Base-by-base conservation (phyloP, 2,888 invertebrate species). In the Nomada ruficornis region DNA sequence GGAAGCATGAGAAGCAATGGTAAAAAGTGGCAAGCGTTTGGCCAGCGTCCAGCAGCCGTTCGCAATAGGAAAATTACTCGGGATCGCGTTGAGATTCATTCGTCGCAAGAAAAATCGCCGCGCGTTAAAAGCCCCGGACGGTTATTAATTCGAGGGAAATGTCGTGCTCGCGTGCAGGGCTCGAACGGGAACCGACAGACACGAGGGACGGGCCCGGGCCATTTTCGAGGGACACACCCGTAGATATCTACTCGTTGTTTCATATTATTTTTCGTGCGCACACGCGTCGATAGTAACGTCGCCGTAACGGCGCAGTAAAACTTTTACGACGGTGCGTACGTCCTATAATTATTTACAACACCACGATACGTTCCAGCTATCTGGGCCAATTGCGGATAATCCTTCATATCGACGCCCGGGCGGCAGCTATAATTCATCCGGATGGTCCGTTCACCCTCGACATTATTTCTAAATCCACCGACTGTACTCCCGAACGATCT, bases 51-150 rank as follows among this genome's bases (percentile, higher is more conserved):
- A 85, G 59, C 62, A 50, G 60, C 26, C 55, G 68, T 67, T 55
- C 67, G 84, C 83, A 63, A 62, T 78, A 68, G 72, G 70, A 69
- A 80, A 84, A 84, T 80, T 79, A 50, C 42, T 69, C 67, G 74
- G 69, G 80, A 84, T 84, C 77, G 75, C 84, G 72, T 44, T 67
- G 80, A 77, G 63, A 74, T 77, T 77, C 77, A 54, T 77, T 77
- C 65, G 57, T 60, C 69, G 75, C 23, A 68, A 72, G 78, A 83
- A 76, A 83, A 76, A 83, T 83, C 59, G 62, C 52, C 23, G 44
- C 60, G 55, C 70, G 67, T 73, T 72, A 70, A 77, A 76, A 82
- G 62, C 77, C 36, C 36, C 54, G 73, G 70, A 26, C 62, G 70
- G 59, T 83, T 83, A 78, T 83, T 83, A 83, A 83, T 83, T 68